Evolutionary conservation across 1,140 invertebrate genomes (phyloP).

Genomic region (Ceratitis capitata): DNA sequence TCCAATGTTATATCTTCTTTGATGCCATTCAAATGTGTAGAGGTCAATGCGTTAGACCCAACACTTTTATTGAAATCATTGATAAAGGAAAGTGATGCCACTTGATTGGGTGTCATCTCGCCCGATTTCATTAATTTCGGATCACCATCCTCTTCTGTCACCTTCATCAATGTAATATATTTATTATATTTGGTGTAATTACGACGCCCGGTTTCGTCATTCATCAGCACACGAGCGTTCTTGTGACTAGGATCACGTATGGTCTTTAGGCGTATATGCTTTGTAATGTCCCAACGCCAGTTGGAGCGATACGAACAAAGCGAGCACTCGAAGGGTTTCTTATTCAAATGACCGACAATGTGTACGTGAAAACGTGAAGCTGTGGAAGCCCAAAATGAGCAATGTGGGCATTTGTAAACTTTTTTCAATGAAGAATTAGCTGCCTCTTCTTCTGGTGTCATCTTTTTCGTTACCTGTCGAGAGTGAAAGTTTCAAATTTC

Average conservation of each 20-base stretch:
- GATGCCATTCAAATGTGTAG: slow-evolving; percentile 40
- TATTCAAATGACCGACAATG: slow-evolving; percentile 90
- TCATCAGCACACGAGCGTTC: slow-evolving; percentile 84
- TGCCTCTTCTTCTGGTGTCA: slow-evolving; percentile 63
- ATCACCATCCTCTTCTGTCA: slow-evolving; percentile 64
- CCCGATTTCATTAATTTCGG: slow-evolving; percentile 65
- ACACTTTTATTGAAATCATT: slow-evolving; percentile 57
- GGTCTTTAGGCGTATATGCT: slow-evolving; percentile 91
- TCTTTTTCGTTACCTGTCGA: slow-evolving; percentile 66
- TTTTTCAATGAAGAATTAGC: slow-evolving; percentile 68
- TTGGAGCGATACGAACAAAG: slow-evolving; percentile 92
- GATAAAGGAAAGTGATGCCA: slow-evolving; percentile 60
- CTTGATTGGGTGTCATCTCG: slow-evolving; percentile 64
- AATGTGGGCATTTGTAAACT: slow-evolving; percentile 90
- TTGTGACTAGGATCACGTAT: slow-evolving; percentile 82
- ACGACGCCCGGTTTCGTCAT: slow-evolving; percentile 87
- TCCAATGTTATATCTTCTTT: slow-evolving; percentile 58
- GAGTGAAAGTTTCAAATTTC: slow-evolving; percentile 65
- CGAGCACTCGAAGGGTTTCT: slow-evolving; percentile 95
- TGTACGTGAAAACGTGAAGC: slow-evolving; percentile 93
- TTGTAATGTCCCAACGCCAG: slow-evolving; percentile 96
- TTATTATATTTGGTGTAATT: slow-evolving; percentile 94
- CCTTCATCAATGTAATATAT: slow-evolving; percentile 79
- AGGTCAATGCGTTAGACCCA: slow-evolving; percentile 16
- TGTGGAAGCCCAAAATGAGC: slow-evolving; percentile 88